Evolutionary conservation across 2,113 vertebrate species (phyloP).

Genomic region (Erpornis zantholeuca): DNA sequence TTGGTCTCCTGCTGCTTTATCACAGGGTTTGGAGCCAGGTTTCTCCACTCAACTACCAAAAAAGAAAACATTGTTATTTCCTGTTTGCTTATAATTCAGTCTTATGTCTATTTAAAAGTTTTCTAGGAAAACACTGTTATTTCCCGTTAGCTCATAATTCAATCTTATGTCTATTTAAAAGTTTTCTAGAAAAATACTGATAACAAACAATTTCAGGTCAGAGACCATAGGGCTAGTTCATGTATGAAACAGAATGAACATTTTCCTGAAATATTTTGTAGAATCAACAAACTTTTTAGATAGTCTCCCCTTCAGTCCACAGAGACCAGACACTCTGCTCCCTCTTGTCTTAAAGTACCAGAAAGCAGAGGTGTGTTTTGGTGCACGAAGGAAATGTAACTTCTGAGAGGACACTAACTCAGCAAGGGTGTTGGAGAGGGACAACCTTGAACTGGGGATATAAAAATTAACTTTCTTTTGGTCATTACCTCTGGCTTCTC

Average conservation of each 20-base stretch:
- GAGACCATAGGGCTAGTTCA: neutral
- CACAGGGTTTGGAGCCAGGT: neutral
- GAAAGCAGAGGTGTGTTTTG: neutral
- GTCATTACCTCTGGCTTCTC: neutral
- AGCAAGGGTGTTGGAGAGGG: neutral
- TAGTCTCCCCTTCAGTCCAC: neutral
- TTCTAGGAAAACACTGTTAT: neutral
- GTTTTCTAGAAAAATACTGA: neutral
- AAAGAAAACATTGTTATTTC: neutral
- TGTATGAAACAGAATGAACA: neutral
- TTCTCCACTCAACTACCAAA: neutral
- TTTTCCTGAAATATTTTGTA: neutral
- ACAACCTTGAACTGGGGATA: neutral
- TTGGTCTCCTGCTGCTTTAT: neutral
- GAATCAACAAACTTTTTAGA: neutral
- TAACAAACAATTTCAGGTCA: neutral
- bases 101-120: neutral
- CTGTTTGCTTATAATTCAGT: neutral
- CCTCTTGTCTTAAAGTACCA: neutral
- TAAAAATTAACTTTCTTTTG: neutral
- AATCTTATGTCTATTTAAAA: neutral
- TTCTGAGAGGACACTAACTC: neutral
- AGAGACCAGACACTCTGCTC: neutral
- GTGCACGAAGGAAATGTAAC: neutral
- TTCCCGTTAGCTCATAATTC: neutral